A percentile compares a stretch with the other conserved stretches of the same genome.
Evolutionary conservation across 2,888 invertebrate genomes (phyloP).

Genomic region (Lissonota sp.): DNA sequence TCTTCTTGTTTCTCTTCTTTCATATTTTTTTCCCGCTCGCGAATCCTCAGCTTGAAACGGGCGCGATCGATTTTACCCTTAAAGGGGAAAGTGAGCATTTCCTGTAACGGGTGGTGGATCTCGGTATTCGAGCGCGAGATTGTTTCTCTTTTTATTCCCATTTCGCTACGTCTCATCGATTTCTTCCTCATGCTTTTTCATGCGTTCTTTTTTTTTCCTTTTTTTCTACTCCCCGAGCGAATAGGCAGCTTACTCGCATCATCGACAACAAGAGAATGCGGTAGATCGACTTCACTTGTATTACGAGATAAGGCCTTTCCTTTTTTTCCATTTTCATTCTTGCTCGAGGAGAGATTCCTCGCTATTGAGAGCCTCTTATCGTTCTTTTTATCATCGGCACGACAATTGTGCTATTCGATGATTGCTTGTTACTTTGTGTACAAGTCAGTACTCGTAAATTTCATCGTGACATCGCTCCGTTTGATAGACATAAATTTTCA

Average conservation of each 20-base stretch:
- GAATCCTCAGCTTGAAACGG: slow-evolving; percentile 30
- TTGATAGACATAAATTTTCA: slow-evolving; percentile 42
- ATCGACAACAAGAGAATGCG: slow-evolving; percentile 61
- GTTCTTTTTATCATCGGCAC: too few relatives aligned
- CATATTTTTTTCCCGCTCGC: slow-evolving; percentile 1
- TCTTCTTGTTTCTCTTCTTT: background rate
- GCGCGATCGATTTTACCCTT: slow-evolving; percentile 63
- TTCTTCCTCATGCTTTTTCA: slow-evolving; percentile 25
- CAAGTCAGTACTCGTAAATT: too few relatives aligned
- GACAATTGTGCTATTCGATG: too few relatives aligned
- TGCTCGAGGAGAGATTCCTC: too few relatives aligned
- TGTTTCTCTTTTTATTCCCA: slow-evolving; percentile 57
- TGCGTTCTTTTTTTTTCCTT: background rate
- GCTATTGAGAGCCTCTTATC: too few relatives aligned
- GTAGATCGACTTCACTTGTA: slow-evolving; percentile 63
- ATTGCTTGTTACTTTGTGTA: too few relatives aligned
- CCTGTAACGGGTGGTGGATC: slow-evolving; percentile 58
- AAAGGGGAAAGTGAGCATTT: slow-evolving; percentile 65
- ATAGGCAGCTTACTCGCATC: slow-evolving; percentile 40
- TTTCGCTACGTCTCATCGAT: slow-evolving; percentile 8
- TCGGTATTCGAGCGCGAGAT: slow-evolving; percentile 59
- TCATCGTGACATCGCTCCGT: background rate
- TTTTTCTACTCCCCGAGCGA: slow-evolving; percentile 8
- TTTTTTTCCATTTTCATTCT: background rate
- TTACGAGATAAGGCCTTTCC: slow-evolving; percentile 53